A percentile compares a stretch with the other conserved stretches of the same genome.
Evolutionary conservation across 35 echinoderm and acorn worm species (phyloP).

Genomic region (Holothuria glaberrima): DNA sequence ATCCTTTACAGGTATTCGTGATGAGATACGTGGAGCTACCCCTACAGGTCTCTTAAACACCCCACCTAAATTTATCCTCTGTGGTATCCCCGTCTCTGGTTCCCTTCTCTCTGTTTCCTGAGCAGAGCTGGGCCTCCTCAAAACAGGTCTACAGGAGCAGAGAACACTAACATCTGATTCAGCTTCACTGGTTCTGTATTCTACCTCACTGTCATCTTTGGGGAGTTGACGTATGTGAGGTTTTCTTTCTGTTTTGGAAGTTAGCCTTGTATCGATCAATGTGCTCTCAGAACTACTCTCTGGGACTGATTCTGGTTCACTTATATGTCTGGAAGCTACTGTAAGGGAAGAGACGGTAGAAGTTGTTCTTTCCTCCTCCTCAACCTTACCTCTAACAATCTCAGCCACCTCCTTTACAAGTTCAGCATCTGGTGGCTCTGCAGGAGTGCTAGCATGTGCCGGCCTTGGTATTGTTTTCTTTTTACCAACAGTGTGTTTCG

Average conservation of each 20-base stretch:
- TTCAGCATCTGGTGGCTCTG: constrained; percentile 23
- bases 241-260: neutral
- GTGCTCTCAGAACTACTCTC: constrained; percentile 62
- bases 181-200: constrained; percentile 75
- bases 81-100: neutral
- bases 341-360: constrained; percentile 52
- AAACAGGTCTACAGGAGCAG: constrained; percentile 72
- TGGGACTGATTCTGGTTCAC: constrained; percentile 27
- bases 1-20: constrained; percentile 40
- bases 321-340: neutral
- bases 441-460: constrained; percentile 75
- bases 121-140: constrained; percentile 15
- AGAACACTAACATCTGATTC: constrained; percentile 72
- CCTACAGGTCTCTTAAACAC: constrained; percentile 20
- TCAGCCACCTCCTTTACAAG: constrained; percentile 53
- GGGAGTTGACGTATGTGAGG: neutral
- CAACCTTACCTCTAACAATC: constrained; percentile 20
- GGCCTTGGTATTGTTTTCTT: constrained; percentile 58
- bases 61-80: neutral
- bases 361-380: constrained; percentile 16
- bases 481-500: constrained; percentile 45
- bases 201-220: constrained; percentile 77
- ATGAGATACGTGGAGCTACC: constrained; percentile 20
- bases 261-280: neutral
- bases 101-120: constrained; percentile 11